Base-by-base conservation (phyloP, 2,797 vertebrate genomes). In the Siniperca scherzeri region DNA sequence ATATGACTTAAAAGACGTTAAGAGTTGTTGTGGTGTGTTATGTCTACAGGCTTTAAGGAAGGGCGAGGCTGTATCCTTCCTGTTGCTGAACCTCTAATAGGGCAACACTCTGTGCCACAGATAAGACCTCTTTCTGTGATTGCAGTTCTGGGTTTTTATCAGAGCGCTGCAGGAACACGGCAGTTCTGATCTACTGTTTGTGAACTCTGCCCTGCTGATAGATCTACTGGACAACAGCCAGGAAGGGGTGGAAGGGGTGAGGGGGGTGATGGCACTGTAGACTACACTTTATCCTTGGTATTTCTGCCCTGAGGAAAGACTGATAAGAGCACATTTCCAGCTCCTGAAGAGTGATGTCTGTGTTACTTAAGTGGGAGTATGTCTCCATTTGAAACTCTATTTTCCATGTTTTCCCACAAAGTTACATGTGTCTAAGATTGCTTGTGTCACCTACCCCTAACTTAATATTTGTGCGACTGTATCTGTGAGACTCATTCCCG, bases 41-140 rank as follows among this genome's bases (percentile, higher is more conserved):
- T 91, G 92, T 88, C 90, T 90, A 4, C 65, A 50, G 77, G 76
- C 74, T 76, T 67, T n/a, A 77, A 76, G 92, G 93, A 93, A 93
- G 93, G 93, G 93, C 92, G 92, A 83, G 92, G 93, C 86, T 75
- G 78, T 78, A 80, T 94, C 92, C 94, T 94, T 94, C 93, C 93
- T 93, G 89, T 74, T 80, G 72, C 81, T 74, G 53, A 85, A 65
- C 74, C 74, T 78, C 77, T 89, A 83, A 91, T 79, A 90, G 30
- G 65, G 85, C 78, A 84, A 62, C 70, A 11, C 74, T 87, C 72
- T 52, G 77, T 55, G 70, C 66, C 61, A 79, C 61, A 83, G 92
- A 93, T 93, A 93, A 92, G 84, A 83, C 57, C 30, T 64, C 70
- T 44, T 65, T 81, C 77, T 85, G 56, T 91, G 82, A 92, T 89